Conservation (phyloP, 2,797 vertebrate species). For the Rhinella marina region DNA sequence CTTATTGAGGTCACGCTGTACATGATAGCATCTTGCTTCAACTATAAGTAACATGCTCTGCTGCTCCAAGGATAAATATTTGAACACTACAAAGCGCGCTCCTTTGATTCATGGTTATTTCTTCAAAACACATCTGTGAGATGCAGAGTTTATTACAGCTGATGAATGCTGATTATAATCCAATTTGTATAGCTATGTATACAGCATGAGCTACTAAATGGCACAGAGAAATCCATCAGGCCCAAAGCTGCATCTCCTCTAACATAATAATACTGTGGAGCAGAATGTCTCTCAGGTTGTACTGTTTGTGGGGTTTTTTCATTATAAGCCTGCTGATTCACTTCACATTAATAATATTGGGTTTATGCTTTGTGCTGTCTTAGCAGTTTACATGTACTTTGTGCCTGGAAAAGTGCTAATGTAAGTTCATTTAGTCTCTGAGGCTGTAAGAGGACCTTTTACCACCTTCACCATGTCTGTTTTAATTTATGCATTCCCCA, state of each 20-base stretch:
- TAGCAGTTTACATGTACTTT: constrained; percentile 30
- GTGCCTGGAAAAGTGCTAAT: constrained; percentile 35
- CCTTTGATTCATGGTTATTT: constrained; percentile 50
- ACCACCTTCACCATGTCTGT: too few relatives aligned
- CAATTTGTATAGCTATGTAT: constrained; percentile 52
- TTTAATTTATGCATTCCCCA: too few relatives aligned
- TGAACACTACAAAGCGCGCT: constrained; percentile 21
- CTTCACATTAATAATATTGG: constrained; percentile 52
- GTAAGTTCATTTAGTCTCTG: constrained; percentile 42
- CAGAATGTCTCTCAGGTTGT: constrained; percentile 35
- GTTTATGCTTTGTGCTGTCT: constrained; percentile 38
- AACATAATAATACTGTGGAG: constrained; percentile 30
- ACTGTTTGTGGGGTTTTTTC: constrained; percentile 22
- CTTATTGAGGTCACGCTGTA: constrained; percentile 40
- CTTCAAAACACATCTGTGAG: constrained; percentile 24
- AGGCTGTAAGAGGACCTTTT: too few relatives aligned
- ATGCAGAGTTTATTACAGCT: constrained; percentile 40
- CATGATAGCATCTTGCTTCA: constrained; percentile 23
- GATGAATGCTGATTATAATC: constrained; percentile 55
- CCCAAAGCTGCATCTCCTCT: constrained; percentile 20
- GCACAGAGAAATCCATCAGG: constrained; percentile 46
- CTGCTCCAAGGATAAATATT: constrained; percentile 40
- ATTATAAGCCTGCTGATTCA: constrained; percentile 35
- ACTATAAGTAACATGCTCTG: constrained; percentile 19
- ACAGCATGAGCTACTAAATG: constrained; percentile 51